Evolutionary conservation across 53 echinoderm and acorn worm genomes (phyloP).

Genomic region (Stichopus horrens): DNA sequence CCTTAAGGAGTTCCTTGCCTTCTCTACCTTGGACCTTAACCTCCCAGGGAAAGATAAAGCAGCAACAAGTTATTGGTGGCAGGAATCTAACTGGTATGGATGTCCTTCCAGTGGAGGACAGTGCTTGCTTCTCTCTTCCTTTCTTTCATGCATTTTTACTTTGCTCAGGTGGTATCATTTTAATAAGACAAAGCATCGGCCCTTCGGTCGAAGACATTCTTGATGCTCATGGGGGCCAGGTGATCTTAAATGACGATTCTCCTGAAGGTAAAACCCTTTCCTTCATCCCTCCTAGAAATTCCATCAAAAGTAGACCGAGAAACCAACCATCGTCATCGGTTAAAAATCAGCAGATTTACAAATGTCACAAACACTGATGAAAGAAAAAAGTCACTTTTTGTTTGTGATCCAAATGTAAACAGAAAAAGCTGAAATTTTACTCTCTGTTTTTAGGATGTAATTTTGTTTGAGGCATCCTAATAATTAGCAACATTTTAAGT

Average conservation of each 20-base stretch:
- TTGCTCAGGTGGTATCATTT: slow-evolving; percentile 46
- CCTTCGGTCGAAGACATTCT: slow-evolving; percentile 81
- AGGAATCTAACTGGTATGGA: too few relatives aligned
- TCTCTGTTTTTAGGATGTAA: too few relatives aligned
- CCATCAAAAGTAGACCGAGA: not conserved
- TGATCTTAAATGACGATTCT: slow-evolving; percentile 63
- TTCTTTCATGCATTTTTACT: not conserved
- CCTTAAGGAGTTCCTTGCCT: too few relatives aligned
- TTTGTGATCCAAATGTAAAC: not conserved
- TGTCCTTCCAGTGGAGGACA: too few relatives aligned
- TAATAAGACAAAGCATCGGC: slow-evolving; percentile 61
- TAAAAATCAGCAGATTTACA: not conserved
- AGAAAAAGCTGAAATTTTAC: too few relatives aligned
- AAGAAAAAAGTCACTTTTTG: not conserved
- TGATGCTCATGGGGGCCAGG: slow-evolving; percentile 71
- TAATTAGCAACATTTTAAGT: not conserved
- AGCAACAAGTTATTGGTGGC: too few relatives aligned
- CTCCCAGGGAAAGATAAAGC: too few relatives aligned
- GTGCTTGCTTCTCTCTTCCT: slow-evolving; percentile 1
- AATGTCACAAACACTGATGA: not conserved
- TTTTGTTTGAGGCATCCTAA: not conserved
- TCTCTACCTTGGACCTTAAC: too few relatives aligned
- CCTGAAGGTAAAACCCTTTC: slow-evolving; percentile 65
- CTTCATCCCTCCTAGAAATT: not conserved
- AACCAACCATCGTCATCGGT: not conserved